A percentile compares a stretch with the other conserved stretches of the same genome.
These are phyloP conservation scores for Nudaria mundana DNA, from an alignment of 2,888 invertebrate species.

Conservation along the genomic window DNA sequence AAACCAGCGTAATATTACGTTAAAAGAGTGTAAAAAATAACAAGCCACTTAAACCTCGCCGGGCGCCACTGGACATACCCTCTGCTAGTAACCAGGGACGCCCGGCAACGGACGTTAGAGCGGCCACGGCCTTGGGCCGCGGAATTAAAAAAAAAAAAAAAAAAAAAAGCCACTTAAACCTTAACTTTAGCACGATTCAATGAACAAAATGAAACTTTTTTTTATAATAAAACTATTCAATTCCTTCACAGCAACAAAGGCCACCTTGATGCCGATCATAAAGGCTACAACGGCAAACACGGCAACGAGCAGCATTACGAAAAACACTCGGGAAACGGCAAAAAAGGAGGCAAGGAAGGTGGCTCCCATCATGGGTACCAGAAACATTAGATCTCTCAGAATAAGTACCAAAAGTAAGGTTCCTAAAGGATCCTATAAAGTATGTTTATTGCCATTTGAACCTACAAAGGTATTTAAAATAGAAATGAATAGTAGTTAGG, in stretches of 20 bases:
- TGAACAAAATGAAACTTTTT: too few species aligned
- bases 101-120: too few species aligned
- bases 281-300: conserved; percentile 81
- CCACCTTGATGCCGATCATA: conserved; percentile 83
- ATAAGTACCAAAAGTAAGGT: conserved; percentile 17
- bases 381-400: conserved; percentile 47
- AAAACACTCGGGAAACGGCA: conserved; percentile 81
- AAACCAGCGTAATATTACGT: too few species aligned
- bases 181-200: too few species aligned
- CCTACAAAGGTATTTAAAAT: conserved; percentile 7
- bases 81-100: too few species aligned
- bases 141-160: too few species aligned
- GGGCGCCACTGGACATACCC: too few species aligned
- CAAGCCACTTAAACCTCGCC: too few species aligned
- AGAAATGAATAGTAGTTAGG: background rate
- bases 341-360: conserved; percentile 81
- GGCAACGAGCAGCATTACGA: conserved; percentile 84
- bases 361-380: conserved; percentile 74
- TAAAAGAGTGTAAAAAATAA: too few species aligned
- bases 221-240: too few species aligned
- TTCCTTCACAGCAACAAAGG: conserved; percentile 80
- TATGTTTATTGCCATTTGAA: conserved; percentile 24
- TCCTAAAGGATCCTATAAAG: conserved; percentile 18
- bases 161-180: too few species aligned
- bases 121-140: too few species aligned